These are phyloP conservation scores for Mormyrus lacerda DNA, from an alignment of 2,113 vertebrate species.

Conservation along the genomic window DNA sequence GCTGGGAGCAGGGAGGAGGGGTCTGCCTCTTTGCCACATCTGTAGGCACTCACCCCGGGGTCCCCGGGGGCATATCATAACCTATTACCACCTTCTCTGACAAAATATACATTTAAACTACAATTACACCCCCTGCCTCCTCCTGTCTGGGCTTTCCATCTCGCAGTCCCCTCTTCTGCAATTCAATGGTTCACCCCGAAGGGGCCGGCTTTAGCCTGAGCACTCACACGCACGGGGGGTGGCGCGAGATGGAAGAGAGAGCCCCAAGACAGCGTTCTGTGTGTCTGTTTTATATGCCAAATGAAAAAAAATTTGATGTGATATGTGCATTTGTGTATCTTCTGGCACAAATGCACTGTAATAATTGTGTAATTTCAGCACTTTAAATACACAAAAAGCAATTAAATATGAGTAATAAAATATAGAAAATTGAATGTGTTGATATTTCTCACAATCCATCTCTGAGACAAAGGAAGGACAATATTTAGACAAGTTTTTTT, in stretches of 20 bases:
- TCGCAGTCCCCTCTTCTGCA: constrained; percentile 40
- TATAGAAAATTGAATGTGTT: not conserved
- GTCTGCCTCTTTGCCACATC: constrained; percentile 46
- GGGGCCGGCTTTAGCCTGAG: constrained; percentile 29
- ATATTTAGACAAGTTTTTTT: not conserved
- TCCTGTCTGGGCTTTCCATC: constrained; percentile 43
- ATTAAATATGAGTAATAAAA: not conserved
- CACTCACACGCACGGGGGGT: constrained; percentile 24
- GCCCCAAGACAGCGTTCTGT: constrained; percentile 22
- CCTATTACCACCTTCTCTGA: constrained; percentile 55
- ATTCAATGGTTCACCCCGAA: constrained; percentile 31
- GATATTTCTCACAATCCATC: not conserved
- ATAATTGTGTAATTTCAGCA: not conserved
- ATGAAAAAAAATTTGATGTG: constrained; percentile 16
- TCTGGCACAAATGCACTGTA: not conserved
- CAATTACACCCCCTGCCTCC: constrained; percentile 57
- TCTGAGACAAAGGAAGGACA: not conserved
- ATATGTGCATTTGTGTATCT: not conserved
- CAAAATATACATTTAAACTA: constrained; percentile 62
- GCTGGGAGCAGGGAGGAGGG: constrained; percentile 26
- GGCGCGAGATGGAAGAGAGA: constrained; percentile 15
- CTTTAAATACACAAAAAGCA: not conserved
- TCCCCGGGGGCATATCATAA: constrained; percentile 55
- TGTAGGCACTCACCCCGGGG: constrained; percentile 46
- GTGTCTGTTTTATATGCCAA: not conserved